phyloP scores from a whole-genome alignment of 2,888 invertebrate species.

The Beris morrisii region DNA sequence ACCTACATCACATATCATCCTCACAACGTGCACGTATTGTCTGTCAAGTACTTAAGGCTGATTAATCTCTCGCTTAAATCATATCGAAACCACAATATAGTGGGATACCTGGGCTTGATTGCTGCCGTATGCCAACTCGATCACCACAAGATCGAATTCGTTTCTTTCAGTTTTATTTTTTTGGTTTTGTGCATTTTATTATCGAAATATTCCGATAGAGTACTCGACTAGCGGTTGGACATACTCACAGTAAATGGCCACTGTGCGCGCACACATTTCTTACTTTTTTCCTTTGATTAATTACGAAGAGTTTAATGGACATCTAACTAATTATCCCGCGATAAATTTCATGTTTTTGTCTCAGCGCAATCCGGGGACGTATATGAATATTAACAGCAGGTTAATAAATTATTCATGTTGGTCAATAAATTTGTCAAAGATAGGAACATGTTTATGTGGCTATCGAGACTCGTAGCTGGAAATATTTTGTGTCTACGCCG shows the following conservation, averaged over 20 bases:
- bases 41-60: conserved; percentile 17
- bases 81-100: conserved; percentile 9
- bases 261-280: too few relatives aligned
- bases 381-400: conserved; percentile 36
- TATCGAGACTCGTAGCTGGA: conserved; percentile 12
- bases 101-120: neutral
- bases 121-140: neutral
- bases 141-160: neutral
- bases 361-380: conserved; percentile 27
- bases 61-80: conserved; percentile 23
- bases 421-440: conserved; percentile 45
- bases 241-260: too few relatives aligned
- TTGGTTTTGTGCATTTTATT: conserved; percentile 5
- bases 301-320: conserved; percentile 44
- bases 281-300: conserved; percentile 37
- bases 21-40: conserved; percentile 23
- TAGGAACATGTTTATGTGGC: conserved; percentile 39
- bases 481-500: neutral
- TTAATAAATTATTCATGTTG: conserved; percentile 43
- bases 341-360: conserved; percentile 44
- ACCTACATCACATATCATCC: conserved; percentile 25
- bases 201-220: conserved; percentile 11
- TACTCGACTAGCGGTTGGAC: neutral
- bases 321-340: conserved; percentile 44
- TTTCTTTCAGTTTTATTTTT: neutral